Evolutionary conservation across 2,113 vertebrate genomes (phyloP).

Genomic region (Epinephelus fuscoguttatus): DNA sequence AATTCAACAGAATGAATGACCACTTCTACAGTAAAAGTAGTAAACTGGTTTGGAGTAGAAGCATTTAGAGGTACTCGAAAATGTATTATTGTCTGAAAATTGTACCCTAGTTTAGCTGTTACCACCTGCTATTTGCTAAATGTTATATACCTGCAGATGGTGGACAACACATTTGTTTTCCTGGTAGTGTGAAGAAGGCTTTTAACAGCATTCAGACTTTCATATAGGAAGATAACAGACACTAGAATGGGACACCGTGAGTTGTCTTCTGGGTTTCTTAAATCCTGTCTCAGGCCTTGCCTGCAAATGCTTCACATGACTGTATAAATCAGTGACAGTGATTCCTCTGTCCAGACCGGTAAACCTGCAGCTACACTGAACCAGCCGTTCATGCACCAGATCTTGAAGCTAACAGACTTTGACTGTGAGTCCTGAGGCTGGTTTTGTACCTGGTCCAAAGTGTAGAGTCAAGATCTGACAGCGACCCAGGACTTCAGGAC

Average conservation of each 20-base stretch:
- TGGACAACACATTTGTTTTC: background rate
- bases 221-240: background rate
- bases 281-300: background rate
- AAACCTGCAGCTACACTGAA: slow-evolving; percentile 10
- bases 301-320: background rate
- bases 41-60: too few species aligned
- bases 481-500: background rate
- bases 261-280: background rate
- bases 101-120: background rate
- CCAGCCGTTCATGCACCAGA: background rate
- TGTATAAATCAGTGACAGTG: slow-evolving; percentile 22
- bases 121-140: background rate
- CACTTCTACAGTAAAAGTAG: too few species aligned
- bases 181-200: background rate
- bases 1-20: too few species aligned
- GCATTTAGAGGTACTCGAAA: background rate
- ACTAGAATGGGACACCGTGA: background rate
- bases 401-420: slow-evolving; percentile 1
- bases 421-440: background rate
- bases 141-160: background rate
- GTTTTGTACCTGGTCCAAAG: background rate
- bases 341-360: background rate
- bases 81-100: background rate
- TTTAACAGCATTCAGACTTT: background rate
- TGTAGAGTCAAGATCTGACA: background rate